Base-by-base conservation (phyloP, 2,888 invertebrate species). In the Eupithecia centaureata region DNA sequence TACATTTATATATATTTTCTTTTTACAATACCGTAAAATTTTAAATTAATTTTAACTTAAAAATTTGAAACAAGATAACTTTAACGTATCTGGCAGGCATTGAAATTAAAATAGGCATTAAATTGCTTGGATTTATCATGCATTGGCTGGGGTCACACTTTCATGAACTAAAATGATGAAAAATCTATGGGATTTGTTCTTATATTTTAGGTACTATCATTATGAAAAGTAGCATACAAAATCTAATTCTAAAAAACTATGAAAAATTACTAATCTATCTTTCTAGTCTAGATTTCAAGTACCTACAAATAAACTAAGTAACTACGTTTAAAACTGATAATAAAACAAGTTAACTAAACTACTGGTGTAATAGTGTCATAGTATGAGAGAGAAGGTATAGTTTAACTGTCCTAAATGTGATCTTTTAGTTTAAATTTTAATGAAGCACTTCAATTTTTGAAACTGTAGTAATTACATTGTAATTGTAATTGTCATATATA, bases 141-240 rank as follows among this genome's bases (percentile, higher is more conserved):
- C 90, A 85, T 79, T 84, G 84, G 83, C 75, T 74, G 67, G 78
- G 88, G 82, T 78, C 86, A 87, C 87, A 83, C 86, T 66, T 73
- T 75, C 18, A 60, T 63, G 30, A 57, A 57, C 54, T 59, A 67
- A 30, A 7, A 28, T 54, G 27, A 65, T 65, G 25, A 52, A 32
- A 42, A 54, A n/a, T n/a, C 28, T 51, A 25, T 33, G 2, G 4
- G 7, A 13, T 42, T 15, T 52, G 32, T 27, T 25, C 15, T 15
- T 12, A 32, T 22, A 22, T 10, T 18, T 22, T 47, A 47, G 12
- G 22, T 47, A 18, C n/a, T 38, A 2, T 18, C 38, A 38, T 38
- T 38, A 38, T 0, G n/a, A 18, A 18, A 42, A 42, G 2, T n/a
- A 42, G 18, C 18, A 42, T 18, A 42, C 18, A 18, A 42, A 42